Evolutionary conservation across 2,797 vertebrate species (phyloP), one percentile per base, ranked within the genome.

Genomic region (Galaxias olidus): DNA sequence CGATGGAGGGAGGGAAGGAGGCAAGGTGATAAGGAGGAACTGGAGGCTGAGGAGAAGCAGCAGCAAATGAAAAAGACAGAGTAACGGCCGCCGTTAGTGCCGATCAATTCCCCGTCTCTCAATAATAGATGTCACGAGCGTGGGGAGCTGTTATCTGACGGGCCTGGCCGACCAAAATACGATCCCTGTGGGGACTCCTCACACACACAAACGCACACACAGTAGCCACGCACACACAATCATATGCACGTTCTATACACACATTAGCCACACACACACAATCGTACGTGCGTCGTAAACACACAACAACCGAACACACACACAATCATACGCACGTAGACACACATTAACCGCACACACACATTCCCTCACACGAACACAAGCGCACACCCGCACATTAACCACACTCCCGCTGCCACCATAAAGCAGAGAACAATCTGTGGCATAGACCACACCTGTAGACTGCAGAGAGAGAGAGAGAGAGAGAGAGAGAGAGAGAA

Each of bases 41-140:
- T 1, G 30, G 9, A 49, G 42, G 48, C 30, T 50, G 59, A 48
- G 50, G 48, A 41, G 60, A 44, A 43, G 45, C 51, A 65, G 69
- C 57, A 47, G 57, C 18, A 57, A 14, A 17, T 40, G 69, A 49
- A 45, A 49, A 45, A 79, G 80, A 63, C 63, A 57, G 65, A 52
- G 78, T 75, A 82, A 80, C 77, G 64, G 75, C 78, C 78, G 40
- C 78, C 56, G 73, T 81, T 83, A 69, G 76, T 71, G 84, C 66
- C 72, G 82, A 89, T 90, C 87, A 89, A 86, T 90, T 89, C 86
- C 82, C 77, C 42, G 47, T 78, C 83, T 72, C 74, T 90, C 80
- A 87, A 89, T 90, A 90, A 92, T 88, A 86, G 86, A 90, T 90
- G 82, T 84, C 87, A 90, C 74, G 73, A 89, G 79, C 70, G 63